Percentiles rank a stretch among this genome's conserved stretches.
phyloP scores from a whole-genome alignment of 2,888 invertebrate genomes.

The Oligia latruncula region DNA sequence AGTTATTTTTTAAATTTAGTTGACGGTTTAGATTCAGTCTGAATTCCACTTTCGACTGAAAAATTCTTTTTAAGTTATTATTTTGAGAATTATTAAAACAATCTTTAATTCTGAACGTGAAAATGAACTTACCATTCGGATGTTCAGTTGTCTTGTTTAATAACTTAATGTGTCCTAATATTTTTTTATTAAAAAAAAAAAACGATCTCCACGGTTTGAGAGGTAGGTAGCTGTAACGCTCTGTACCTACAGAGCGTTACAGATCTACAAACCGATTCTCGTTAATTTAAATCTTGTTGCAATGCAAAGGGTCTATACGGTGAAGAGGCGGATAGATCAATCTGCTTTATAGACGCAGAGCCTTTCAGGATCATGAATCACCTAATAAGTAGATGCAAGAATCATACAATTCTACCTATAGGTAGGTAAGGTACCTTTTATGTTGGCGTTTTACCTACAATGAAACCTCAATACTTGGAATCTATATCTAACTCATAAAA shows the following conservation, averaged over 20 bases:
- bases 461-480: slow-evolving; percentile 36
- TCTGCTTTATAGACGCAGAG: not conserved
- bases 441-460: slow-evolving; percentile 1
- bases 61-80: no score
- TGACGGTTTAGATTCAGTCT: not conserved
- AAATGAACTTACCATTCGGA: not conserved
- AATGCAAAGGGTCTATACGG: not conserved
- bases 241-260: not conserved
- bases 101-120: no score
- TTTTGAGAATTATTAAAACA: not conserved
- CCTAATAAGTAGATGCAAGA: not conserved
- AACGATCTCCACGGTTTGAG: not conserved
- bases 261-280: slow-evolving; percentile 1
- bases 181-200: not conserved
- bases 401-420: not conserved
- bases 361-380: slow-evolving; percentile 31
- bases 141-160: not conserved
- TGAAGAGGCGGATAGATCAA: not conserved
- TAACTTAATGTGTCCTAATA: not conserved
- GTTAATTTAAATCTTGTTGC: not conserved
- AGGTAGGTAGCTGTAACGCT: no score
- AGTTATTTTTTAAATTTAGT: not conserved
- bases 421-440: not conserved
- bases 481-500: slow-evolving; percentile 4
- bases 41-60: not conserved